Conservation (phyloP, 1,140 invertebrate species). For the Aphidius ervi region DNA sequence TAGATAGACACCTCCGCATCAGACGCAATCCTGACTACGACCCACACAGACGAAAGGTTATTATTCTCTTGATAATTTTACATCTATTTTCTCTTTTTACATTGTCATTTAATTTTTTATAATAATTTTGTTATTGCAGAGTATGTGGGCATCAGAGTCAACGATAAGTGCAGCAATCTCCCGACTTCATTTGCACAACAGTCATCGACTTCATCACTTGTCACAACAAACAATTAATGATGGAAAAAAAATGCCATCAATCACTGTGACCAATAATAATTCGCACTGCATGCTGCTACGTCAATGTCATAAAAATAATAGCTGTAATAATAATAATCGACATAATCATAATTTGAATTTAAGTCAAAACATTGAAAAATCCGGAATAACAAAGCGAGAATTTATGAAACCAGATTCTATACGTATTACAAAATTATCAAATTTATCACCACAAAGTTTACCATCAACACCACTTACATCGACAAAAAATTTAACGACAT, state of each 20-base stretch:
- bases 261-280: slow-evolving; percentile 22
- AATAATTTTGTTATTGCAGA: slow-evolving; percentile 31
- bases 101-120: slow-evolving; percentile 1
- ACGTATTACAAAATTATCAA: slow-evolving; percentile 32
- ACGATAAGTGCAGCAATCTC: slow-evolving; percentile 49
- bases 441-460: slow-evolving; percentile 42
- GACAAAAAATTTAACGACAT: slow-evolving; percentile 43
- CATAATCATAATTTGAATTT: slow-evolving; percentile 25
- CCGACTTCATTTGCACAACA: slow-evolving; percentile 42
- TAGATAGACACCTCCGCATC: slow-evolving; percentile 71
- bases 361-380: slow-evolving; percentile 22
- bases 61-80: not conserved
- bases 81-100: not conserved
- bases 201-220: slow-evolving; percentile 31
- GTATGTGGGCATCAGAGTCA: slow-evolving; percentile 51
- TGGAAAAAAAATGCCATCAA: slow-evolving; percentile 5
- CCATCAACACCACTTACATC: slow-evolving; percentile 46
- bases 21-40: slow-evolving; percentile 72
- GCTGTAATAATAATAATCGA: slow-evolving; percentile 18
- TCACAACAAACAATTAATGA: slow-evolving; percentile 24
- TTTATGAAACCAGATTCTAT: slow-evolving; percentile 31
- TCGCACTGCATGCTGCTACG: slow-evolving; percentile 18
- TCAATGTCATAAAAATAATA: slow-evolving; percentile 21
- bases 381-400: slow-evolving; percentile 29
- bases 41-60: slow-evolving; percentile 60